Conservation (phyloP, 2,888 invertebrate genomes). For the Nemotelus nigrinus region DNA sequence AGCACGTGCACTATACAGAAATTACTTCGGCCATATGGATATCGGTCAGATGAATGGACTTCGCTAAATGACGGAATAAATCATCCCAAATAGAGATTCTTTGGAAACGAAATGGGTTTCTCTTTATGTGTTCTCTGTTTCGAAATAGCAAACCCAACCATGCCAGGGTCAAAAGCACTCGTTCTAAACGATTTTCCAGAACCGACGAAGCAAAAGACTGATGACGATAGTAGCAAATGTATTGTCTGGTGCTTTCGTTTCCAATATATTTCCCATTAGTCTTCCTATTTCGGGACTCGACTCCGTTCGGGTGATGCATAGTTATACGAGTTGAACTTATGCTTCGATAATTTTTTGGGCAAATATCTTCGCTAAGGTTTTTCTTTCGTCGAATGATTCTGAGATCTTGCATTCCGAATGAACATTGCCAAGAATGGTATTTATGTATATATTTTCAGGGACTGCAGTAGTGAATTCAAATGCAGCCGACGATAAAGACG, state of each 20-base stretch:
- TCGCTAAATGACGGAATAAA: conserved; percentile 27
- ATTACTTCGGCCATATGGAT: conserved; percentile 28
- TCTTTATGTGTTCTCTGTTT: not conserved
- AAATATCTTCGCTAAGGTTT: not conserved
- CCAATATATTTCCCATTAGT: not conserved
- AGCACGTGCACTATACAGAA: conserved; percentile 18
- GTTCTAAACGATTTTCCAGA: conserved; percentile 1
- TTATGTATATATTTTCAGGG: not conserved
- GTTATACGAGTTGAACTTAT: not conserved
- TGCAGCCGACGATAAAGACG: no score
- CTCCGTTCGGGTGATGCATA: no score
- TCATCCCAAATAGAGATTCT: conserved; percentile 35
- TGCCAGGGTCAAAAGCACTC: not conserved
- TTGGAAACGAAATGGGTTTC: conserved; percentile 34
- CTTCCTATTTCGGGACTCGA: not conserved
- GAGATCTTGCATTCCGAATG: not conserved
- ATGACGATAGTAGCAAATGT: not conserved
- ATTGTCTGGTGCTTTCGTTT: not conserved
- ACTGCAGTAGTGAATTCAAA: no score
- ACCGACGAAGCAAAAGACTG: not conserved
- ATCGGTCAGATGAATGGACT: conserved; percentile 10
- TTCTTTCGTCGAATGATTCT: not conserved
- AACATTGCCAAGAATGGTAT: not conserved
- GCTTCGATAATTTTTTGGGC: not conserved
- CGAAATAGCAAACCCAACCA: not conserved